Evolutionary conservation across 2,888 invertebrate species (phyloP).

Genomic region (Dryadula phaetusa): DNA sequence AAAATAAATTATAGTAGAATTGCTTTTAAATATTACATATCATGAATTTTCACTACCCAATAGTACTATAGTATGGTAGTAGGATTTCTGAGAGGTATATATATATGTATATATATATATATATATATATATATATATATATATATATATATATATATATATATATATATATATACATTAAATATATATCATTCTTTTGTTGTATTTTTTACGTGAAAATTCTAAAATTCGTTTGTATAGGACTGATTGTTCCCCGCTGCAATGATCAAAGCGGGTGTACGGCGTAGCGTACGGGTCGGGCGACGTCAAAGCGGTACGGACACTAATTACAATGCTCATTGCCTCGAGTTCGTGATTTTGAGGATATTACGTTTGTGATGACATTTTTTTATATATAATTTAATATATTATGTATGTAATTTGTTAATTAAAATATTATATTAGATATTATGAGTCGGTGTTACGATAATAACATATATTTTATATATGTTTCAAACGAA

Average conservation of each 20-base stretch:
- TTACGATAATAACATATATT: too few species aligned
- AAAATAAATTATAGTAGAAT: background rate
- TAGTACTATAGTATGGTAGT: too few species aligned
- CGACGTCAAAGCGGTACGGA: constrained; percentile 22
- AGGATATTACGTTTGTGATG: constrained; percentile 13
- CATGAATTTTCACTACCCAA: background rate
- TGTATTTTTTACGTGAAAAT: constrained; percentile 19
- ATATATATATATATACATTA: too few species aligned
- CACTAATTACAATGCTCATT: constrained; percentile 22
- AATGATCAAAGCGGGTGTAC: constrained; percentile 27
- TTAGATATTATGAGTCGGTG: too few species aligned
- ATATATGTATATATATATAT: too few species aligned
- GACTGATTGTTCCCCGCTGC: constrained; percentile 21
- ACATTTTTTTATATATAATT: background rate
- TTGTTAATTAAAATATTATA: too few species aligned
- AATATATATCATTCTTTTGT: background rate
- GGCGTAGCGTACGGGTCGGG: constrained; percentile 22
- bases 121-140: too few species aligned
- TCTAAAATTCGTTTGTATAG: constrained; percentile 25
- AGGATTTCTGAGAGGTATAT: too few species aligned
- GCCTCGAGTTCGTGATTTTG: constrained; percentile 8
- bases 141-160: too few species aligned
- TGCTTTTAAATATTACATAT: background rate
- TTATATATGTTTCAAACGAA: too few species aligned
- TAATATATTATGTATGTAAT: background rate